Conservation (phyloP, 2,888 invertebrate genomes). For the Tinea trinotella region DNA sequence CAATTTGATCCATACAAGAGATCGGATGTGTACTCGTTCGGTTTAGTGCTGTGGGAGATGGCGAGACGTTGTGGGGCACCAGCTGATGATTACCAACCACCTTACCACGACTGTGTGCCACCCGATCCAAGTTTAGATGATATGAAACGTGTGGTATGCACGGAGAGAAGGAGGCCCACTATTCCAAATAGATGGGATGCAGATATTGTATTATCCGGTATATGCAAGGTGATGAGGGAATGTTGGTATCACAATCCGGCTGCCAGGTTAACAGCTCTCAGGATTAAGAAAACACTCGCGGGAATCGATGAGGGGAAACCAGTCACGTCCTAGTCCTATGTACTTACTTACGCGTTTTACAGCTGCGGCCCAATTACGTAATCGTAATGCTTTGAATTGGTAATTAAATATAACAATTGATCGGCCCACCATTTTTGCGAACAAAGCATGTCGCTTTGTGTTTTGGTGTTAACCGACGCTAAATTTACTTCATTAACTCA, state of each 20-base stretch:
- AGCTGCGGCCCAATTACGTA: too few relatives aligned
- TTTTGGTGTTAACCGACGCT: too few relatives aligned
- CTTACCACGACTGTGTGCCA: conserved; percentile 95
- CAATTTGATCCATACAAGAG: conserved; percentile 98
- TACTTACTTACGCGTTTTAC: too few relatives aligned
- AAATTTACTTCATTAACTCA: too few relatives aligned
- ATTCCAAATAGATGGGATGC: conserved; percentile 95
- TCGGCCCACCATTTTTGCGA: too few relatives aligned
- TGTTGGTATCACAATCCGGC: conserved; percentile 98
- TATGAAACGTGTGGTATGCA: conserved; percentile 92
- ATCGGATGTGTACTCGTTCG: conserved; percentile 98
- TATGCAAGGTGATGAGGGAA: conserved; percentile 97
- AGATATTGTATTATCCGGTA: conserved; percentile 76
- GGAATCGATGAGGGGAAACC: conserved; percentile 54
- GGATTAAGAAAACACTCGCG: conserved; percentile 97
- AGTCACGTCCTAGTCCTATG: background rate
- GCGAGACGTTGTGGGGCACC: conserved; percentile 86
- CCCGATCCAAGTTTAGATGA: conserved; percentile 97
- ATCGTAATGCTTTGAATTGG: too few relatives aligned
- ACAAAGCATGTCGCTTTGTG: too few relatives aligned
- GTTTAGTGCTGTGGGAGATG: conserved; percentile 97
- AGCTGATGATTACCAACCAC: conserved; percentile 94
- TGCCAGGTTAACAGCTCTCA: conserved; percentile 93
- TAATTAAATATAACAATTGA: too few relatives aligned
- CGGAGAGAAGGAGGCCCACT: conserved; percentile 88